Evolutionary conservation across 2,113 vertebrate genomes (phyloP), one percentile per base, ranked within the genome.

Genomic region (Hirundichthys speculiger): DNA sequence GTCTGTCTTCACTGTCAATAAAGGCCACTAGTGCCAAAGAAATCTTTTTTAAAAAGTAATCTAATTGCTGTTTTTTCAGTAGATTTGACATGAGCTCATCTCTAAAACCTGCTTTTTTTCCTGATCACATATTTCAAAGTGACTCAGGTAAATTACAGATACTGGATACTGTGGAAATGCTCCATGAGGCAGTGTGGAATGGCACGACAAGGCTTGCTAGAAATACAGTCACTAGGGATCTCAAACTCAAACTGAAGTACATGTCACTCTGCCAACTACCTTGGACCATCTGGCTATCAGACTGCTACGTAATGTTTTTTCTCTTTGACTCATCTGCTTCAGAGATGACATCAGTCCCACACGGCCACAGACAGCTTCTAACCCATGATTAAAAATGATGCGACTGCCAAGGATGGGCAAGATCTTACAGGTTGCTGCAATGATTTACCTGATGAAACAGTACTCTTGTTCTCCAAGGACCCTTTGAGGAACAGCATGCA

Each of bases 281-380:
- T 18, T 21, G 30, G 5, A 40, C 45, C 67, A 79, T 38, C 79
- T 84, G 78, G 69, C 34, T 25, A 59, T 52, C 64, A 63, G 51
- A 8, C 54, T 50, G 3, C 22, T 49, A 12, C n/a, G 41, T 74
- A 47, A 75, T 64, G 59, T 77, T 65, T 64, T n/a, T 42, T 62
- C 63, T 79, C 42, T 61, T 55, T 65, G 67, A 73, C 40, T 83
- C 82, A 58, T 67, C 61, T 11, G 61, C 53, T 30, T 64, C 56
- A 68, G 15, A 20, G 43, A 80, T 89, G 76, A 85, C 55, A 76
- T 84, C 87, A 87, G 45, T 52, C 20, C 27, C 7, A 70, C 64
- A 73, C 64, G 69, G 57, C 67, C 59, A 34, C 30, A n/a, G 18
- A 13, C 16, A 6, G 39, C 2, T 66, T 60, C 73, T 3, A 76